Evolutionary conservation across 2,888 invertebrate genomes (phyloP), one percentile per base, ranked within the genome.

Genomic region (Lordiphosa andalusiaca): DNA sequence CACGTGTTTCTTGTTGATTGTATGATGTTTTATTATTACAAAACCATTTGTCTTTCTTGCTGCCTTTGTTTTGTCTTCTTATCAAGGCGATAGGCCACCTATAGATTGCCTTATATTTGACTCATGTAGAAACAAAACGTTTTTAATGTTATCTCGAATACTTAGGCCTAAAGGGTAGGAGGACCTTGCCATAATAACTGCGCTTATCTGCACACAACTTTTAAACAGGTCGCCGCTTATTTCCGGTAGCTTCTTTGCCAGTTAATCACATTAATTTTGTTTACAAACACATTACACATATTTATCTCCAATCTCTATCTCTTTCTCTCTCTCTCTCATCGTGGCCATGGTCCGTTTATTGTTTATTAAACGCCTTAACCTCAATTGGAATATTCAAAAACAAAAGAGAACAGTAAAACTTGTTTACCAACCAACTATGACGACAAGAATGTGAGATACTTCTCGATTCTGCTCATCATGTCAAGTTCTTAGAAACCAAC

Each of bases 401-500:
- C 25, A 30, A 44, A 35, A 16, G 16, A 60, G 50, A 69, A 59
- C 47, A 30, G 48, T 57, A 39, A 57, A 74, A 71, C 74, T 65
- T 76, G 74, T 76, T 74, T 74, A 71, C 73, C 63, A 50, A 68
- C 50, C 50, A 51, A 12, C 62, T 35, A 40, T 19, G 39, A 39
- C 40, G 64, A 48, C 63, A 63, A 59, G 52, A 48, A 10, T 3
- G 53, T 16, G 64, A 54, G 56, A 60, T 61, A 52, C 42, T 33
- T 48, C 37, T 63, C 56, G 56, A 48, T 63, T 62, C 42, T 62
- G 71, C 70, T 62, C 73, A 70, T 70, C 73, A 61, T 55, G 65
- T 58, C 61, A 62, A 62, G 62, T 76, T 75, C 77, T 57, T 50
- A 71, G 74, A 75, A 75, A 40, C 53, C 36, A 53, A 44, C 57